Conservation (phyloP, 2,113 vertebrate species). For the Patagioenas fasciata region DNA sequence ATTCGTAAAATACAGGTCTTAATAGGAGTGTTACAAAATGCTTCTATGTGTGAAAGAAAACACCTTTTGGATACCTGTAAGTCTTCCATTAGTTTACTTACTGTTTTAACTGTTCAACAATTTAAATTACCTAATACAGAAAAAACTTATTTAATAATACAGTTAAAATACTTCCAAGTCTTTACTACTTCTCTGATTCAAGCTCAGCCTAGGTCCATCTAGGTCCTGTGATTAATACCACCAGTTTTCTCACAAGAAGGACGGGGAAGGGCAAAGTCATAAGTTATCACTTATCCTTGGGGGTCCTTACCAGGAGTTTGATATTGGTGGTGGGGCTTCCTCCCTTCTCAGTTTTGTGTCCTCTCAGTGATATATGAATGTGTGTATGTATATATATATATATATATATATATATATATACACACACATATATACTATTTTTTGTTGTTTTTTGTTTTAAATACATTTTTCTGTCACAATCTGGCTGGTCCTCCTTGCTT, state of each 20-base stretch:
- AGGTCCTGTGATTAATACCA: background rate
- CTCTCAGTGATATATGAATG: background rate
- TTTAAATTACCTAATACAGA: background rate
- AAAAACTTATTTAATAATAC: background rate
- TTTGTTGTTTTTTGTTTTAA: background rate
- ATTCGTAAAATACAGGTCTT: background rate
- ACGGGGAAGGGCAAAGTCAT: background rate
- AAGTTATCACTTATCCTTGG: background rate
- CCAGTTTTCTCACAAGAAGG: background rate
- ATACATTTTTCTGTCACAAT: background rate
- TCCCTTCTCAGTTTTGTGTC: background rate
- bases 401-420: no score
- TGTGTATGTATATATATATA: no score
- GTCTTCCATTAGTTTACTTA: background rate
- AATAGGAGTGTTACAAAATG: background rate
- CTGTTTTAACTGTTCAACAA: background rate
- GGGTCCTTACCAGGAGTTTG: background rate
- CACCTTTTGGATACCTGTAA: background rate
- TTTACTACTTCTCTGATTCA: background rate
- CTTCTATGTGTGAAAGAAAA: background rate
- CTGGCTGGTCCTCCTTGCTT: background rate
- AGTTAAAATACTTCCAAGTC: background rate
- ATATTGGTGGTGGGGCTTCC: fast-evolving
- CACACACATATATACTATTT: no score
- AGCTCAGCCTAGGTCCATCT: background rate